Conservation (phyloP, 92 coral and sea anemone species). For the Palythoa heliodiscus region DNA sequence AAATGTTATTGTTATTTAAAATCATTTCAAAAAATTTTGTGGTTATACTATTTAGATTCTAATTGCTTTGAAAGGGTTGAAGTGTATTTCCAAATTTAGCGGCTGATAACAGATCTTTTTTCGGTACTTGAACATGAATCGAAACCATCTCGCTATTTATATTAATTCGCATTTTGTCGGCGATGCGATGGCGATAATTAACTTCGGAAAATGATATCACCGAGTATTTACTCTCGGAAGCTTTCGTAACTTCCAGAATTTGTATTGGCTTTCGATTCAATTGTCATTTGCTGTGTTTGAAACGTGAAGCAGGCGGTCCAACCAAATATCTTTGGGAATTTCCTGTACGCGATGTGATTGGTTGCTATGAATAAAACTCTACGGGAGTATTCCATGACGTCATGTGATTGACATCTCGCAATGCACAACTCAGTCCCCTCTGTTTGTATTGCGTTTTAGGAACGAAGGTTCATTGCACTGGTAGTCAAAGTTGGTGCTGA, state of each 20-base stretch:
- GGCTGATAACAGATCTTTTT: neutral
- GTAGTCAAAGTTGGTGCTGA: neutral
- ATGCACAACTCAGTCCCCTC: slow-evolving; percentile 53
- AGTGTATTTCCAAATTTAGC: neutral
- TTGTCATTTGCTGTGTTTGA: neutral
- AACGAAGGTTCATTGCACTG: neutral
- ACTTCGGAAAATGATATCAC: slow-evolving; percentile 7
- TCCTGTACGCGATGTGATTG: slow-evolving; percentile 23
- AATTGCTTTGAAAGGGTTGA: neutral
- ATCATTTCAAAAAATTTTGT: neutral
- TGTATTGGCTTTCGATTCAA: neutral
- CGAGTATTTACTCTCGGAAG: neutral
- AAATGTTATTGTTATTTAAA: neutral
- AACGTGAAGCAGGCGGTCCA: slow-evolving; percentile 13
- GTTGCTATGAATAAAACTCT: slow-evolving; percentile 16
- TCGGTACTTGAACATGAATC: neutral
- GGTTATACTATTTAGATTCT: neutral
- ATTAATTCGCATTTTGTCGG: neutral
- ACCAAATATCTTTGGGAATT: slow-evolving; percentile 39
- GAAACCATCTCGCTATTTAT: slow-evolving; percentile 21
- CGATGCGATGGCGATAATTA: neutral
- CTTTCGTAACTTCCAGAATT: slow-evolving; percentile 36
- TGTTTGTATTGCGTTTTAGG: slow-evolving; percentile 41
- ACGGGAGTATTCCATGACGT: slow-evolving; percentile 68
- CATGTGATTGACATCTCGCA: slow-evolving; percentile 77